phyloP scores from a whole-genome alignment of 2,797 vertebrate species.

The Chaetophractus vellerosus region DNA sequence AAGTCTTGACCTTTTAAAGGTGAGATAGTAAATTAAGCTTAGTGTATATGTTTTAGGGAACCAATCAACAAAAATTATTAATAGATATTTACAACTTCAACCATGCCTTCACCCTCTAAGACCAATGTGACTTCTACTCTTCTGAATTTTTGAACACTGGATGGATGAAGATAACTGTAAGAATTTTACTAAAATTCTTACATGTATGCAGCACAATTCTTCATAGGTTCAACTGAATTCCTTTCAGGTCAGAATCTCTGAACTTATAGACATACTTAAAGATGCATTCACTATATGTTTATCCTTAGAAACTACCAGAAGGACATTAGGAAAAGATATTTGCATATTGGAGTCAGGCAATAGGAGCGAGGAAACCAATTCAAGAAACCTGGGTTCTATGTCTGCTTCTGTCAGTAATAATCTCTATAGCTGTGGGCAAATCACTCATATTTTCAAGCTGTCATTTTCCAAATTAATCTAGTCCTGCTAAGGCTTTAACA shows the following conservation, averaged over 20 bases:
- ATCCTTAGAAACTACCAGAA: slow-evolving; percentile 31
- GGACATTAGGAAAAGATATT: background rate
- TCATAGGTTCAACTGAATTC: slow-evolving; percentile 56
- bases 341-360: background rate
- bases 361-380: background rate
- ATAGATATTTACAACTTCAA: background rate
- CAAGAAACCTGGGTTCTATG: background rate
- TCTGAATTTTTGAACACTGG: background rate
- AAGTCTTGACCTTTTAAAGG: background rate
- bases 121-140: background rate
- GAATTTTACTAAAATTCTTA: slow-evolving; percentile 45
- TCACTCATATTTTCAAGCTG: slow-evolving; percentile 42
- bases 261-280: slow-evolving; percentile 26
- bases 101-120: background rate
- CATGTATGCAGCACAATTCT: background rate
- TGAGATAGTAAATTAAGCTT: background rate
- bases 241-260: slow-evolving; percentile 53
- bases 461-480: slow-evolving; percentile 66
- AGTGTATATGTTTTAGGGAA: background rate
- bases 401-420: slow-evolving; percentile 24
- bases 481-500: background rate
- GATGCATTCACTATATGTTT: slow-evolving; percentile 56
- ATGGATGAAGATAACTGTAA: slow-evolving; percentile 34
- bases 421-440: background rate
- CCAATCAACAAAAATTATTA: background rate